phyloP scores from a whole-genome alignment of 2,797 vertebrate species.

The Eulemur coronatus region DNA sequence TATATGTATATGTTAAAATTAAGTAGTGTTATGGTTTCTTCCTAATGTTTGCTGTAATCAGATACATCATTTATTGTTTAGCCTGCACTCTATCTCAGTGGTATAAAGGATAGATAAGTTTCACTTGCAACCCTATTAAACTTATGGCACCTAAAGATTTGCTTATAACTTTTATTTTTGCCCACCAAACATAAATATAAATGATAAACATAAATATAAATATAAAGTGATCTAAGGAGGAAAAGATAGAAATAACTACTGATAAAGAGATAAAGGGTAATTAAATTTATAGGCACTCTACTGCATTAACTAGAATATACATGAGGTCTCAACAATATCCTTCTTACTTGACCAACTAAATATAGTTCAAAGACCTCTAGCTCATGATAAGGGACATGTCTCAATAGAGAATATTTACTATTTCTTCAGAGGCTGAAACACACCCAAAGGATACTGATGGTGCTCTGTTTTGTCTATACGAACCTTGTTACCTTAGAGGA shows the following conservation, averaged over 20 bases:
- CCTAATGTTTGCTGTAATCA: neutral
- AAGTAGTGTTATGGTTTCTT: neutral
- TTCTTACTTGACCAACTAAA: neutral
- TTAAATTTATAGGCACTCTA: neutral
- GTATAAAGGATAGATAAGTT: neutral
- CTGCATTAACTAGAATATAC: neutral
- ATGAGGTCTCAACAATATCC: neutral
- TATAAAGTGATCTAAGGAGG: neutral
- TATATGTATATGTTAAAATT: neutral
- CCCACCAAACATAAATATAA: neutral
- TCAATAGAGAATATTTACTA: neutral
- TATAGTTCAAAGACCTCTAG: neutral
- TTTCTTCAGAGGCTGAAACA: neutral
- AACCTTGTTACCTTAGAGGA: neutral
- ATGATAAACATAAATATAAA: neutral
- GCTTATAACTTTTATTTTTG: neutral
- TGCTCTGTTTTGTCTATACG: neutral
- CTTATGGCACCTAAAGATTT: neutral
- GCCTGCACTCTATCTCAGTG: neutral
- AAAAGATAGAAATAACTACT: neutral
- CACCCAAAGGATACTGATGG: neutral
- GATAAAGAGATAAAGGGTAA: neutral
- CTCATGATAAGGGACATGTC: neutral
- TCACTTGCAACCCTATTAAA: neutral
- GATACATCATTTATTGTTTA: neutral